These are phyloP conservation scores for Noctuana brunneofusca DNA, from an alignment of 2,888 invertebrate genomes.

Conservation along the genomic window DNA sequence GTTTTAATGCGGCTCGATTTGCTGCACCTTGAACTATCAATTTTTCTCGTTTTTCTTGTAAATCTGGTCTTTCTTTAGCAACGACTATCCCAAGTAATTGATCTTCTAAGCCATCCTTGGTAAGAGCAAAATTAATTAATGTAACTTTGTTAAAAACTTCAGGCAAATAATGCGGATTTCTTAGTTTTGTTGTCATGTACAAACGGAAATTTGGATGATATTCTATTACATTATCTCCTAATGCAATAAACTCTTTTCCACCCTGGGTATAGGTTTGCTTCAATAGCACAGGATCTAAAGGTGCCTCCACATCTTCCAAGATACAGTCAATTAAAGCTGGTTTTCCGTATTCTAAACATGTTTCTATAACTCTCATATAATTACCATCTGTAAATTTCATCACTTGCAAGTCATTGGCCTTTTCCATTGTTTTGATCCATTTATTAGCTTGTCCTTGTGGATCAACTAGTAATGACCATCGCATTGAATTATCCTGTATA, in stretches of 20 bases:
- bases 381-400: constrained; percentile 89
- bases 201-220: constrained; percentile 89
- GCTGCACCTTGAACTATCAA: constrained; percentile 90
- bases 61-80: constrained; percentile 92
- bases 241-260: constrained; percentile 88
- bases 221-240: constrained; percentile 90
- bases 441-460: constrained; percentile 93
- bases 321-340: constrained; percentile 91
- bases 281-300: constrained; percentile 89
- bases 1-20: constrained; percentile 90
- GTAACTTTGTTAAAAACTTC: constrained; percentile 93
- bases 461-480: constrained; percentile 92
- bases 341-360: constrained; percentile 88
- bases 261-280: constrained; percentile 89
- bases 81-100: constrained; percentile 93
- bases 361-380: constrained; percentile 90
- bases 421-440: constrained; percentile 93
- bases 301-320: constrained; percentile 89
- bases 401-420: constrained; percentile 85
- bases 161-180: constrained; percentile 93
- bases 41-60: constrained; percentile 91
- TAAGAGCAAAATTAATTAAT: constrained; percentile 92
- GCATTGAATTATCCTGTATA: constrained; percentile 89
- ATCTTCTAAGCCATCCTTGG: constrained; percentile 91
- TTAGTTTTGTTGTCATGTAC: constrained; percentile 91